These are phyloP conservation scores for Dryobates pubescens DNA, from an alignment of 2,797 vertebrate species.

Conservation along the genomic window DNA sequence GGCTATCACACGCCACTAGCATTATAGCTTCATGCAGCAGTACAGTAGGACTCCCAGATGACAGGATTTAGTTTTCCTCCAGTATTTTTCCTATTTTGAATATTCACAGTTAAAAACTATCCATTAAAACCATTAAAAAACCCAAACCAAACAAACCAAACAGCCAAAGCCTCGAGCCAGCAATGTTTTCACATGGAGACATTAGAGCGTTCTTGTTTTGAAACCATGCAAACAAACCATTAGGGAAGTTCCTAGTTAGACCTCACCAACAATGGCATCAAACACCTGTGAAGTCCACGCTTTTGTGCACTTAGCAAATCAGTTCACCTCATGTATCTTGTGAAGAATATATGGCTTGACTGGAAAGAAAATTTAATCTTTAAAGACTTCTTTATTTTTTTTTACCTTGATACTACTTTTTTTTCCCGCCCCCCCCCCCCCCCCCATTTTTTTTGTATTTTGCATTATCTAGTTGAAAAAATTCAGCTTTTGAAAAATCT, in stretches of 20 bases:
- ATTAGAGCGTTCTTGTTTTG: not conserved
- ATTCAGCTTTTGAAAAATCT: not conserved
- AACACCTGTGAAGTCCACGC: not conserved
- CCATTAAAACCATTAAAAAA: not conserved
- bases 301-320: not conserved
- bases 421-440: not conserved
- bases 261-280: not conserved
- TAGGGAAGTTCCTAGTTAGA: not conserved
- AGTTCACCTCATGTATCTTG: not conserved
- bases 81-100: not conserved
- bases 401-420: not conserved
- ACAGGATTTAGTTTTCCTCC: not conserved
- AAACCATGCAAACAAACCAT: not conserved
- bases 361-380: not conserved
- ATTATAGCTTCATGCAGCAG: not conserved
- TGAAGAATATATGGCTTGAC: constrained; percentile 7
- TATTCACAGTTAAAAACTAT: not conserved
- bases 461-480: not conserved
- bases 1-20: not conserved
- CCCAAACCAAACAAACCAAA: too few relatives aligned
- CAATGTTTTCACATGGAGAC: not conserved
- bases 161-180: not conserved
- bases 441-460: not conserved
- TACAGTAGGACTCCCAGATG: not conserved
- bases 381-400: not conserved